Evolutionary conservation across 2,888 invertebrate genomes (phyloP), one percentile per base, ranked within the genome.

Genomic region (Ceratothoa steindachneri): DNA sequence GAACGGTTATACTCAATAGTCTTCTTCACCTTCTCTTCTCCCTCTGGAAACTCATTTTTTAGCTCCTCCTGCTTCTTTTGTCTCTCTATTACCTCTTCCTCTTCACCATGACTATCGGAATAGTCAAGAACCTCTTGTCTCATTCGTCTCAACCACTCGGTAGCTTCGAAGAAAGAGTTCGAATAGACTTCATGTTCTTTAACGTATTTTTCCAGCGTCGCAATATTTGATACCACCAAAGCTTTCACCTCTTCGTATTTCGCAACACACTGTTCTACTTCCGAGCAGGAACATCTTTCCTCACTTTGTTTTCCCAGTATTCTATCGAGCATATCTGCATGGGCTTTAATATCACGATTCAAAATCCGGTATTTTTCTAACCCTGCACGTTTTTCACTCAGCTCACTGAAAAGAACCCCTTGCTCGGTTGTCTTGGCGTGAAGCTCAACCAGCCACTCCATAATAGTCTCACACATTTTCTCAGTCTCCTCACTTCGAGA

Each of bases 351-450:
- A 82, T 97, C 95, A 80, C 93, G 89, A 81, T 91, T 90, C 69
- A 94, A 88, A 0, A 90, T 89, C 82, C 90, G 91, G 84, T 91
- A 92, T 84, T 95, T 96, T 83, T 97, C 96, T 24, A 95, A 83
- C 60, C 91, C 90, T 0, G 94, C 91, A 81, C 93, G 90, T 85
- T 96, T 97, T 83, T 97, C 97, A 69, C 93, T 92, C 1, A 96
- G 86, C 83, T 96, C 95, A 82, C 93, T 92, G 30, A 92, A 87
- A 75, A 89, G 88, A 9, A 84, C 84, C 9, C 83, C 82, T 51
- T 84, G 83, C 1, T 89, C 88, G 82, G 90, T 90, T 5, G 94
- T 88, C 84, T 93, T 93, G 67, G 90, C 89, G 82, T 94, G 93
- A 75, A 93, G 89, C 82, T 96, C 96, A 77, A 92, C 91, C 73